Percentiles rank a stretch among this genome's conserved stretches.
Evolutionary conservation across 2,113 vertebrate genomes (phyloP).

Genomic region (Dunckerocampus dactyliophorus): DNA sequence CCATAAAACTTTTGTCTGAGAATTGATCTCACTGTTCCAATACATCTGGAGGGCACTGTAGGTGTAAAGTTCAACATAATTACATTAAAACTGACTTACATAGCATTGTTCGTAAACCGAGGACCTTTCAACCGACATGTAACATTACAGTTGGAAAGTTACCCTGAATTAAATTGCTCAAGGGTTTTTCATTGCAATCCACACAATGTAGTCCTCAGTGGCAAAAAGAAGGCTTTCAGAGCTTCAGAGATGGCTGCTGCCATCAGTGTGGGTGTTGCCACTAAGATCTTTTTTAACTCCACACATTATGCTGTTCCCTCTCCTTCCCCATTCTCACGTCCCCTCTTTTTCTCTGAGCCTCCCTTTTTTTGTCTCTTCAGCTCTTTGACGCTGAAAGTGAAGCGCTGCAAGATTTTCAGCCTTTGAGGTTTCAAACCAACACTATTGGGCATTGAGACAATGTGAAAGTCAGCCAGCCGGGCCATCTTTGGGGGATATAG

Average conservation of each 20-base stretch:
- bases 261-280: constrained; percentile 9
- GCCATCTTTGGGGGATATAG: not conserved
- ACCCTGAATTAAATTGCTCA: constrained; percentile 5
- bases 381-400: constrained; percentile 42
- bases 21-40: no score
- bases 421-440: constrained; percentile 46
- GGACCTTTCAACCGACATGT: not conserved
- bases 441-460: constrained; percentile 21
- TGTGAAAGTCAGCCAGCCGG: constrained; percentile 27
- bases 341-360: not conserved
- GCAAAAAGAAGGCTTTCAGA: constrained; percentile 14
- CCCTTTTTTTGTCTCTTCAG: constrained; percentile 31
- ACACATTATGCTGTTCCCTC: not conserved
- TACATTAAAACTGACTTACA: no score
- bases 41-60: no score
- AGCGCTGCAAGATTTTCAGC: constrained; percentile 28
- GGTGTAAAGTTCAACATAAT: no score
- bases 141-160: constrained; percentile 10
- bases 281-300: constrained; percentile 13
- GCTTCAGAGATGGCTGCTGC: not conserved
- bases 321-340: not conserved
- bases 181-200: not conserved
- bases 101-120: no score
- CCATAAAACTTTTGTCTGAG: no score
- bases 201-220: not conserved